phyloP scores from a whole-genome alignment of 2,888 invertebrate species.

The Campaea margaritaria region DNA sequence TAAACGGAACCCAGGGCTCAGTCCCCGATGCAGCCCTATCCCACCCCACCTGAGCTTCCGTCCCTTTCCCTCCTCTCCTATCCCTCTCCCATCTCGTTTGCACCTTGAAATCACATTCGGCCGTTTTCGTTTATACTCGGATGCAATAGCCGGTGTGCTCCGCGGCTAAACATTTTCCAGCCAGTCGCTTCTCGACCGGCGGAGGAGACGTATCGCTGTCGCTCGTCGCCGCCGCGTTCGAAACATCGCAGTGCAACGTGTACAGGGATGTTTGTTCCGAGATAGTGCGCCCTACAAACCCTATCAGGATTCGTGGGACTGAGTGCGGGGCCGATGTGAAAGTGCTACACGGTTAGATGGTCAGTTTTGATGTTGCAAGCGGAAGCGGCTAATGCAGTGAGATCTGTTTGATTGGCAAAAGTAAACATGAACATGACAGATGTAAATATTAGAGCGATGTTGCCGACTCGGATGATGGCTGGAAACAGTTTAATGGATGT shows the following conservation, averaged over 20 bases:
- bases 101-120: conserved; percentile 80
- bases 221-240: conserved; percentile 64
- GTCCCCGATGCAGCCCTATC: conserved; percentile 67
- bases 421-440: conserved; percentile 75
- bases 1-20: conserved; percentile 65
- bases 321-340: conserved; percentile 57
- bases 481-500: conserved; percentile 69
- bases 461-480: conserved; percentile 58
- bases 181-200: conserved; percentile 77
- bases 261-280: conserved; percentile 78
- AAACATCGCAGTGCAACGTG: conserved; percentile 74
- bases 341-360: conserved; percentile 67
- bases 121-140: conserved; percentile 80
- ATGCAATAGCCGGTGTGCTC: conserved; percentile 85
- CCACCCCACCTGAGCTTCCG: conserved; percentile 71
- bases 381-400: conserved; percentile 71
- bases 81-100: conserved; percentile 66
- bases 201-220: conserved; percentile 67
- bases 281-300: conserved; percentile 76
- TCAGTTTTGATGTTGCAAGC: conserved; percentile 64
- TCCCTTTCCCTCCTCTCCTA: conserved; percentile 62
- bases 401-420: conserved; percentile 76
- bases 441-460: conserved; percentile 66
- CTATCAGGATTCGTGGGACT: conserved; percentile 70
- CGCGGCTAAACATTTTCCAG: conserved; percentile 80